These are phyloP conservation scores for Hyalella azteca DNA, from an alignment of 2,888 invertebrate genomes.

Conservation along the genomic window DNA sequence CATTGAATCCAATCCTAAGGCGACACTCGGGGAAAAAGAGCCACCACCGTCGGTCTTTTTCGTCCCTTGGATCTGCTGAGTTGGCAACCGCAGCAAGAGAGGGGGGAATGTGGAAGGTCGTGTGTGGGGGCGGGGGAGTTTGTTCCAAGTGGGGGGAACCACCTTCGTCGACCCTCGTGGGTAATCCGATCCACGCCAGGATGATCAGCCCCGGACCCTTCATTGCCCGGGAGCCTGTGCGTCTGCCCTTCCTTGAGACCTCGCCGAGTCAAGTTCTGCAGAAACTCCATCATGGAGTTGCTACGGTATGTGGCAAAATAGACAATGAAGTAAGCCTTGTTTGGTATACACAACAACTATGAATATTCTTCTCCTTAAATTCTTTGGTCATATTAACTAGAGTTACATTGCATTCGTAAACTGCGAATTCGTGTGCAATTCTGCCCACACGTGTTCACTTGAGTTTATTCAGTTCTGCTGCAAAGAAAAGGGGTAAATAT, in stretches of 20 bases:
- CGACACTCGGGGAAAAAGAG: slow-evolving; percentile 63
- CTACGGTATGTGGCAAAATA: not conserved
- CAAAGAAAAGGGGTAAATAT: no score
- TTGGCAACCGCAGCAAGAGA: slow-evolving; percentile 4
- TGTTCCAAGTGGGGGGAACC: not conserved
- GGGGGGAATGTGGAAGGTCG: slow-evolving; percentile 47
- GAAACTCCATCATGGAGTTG: slow-evolving; percentile 41
- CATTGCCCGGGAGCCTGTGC: slow-evolving; percentile 45
- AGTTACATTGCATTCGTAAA: no score
- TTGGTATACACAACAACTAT: no score
- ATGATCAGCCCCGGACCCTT: slow-evolving; percentile 55
- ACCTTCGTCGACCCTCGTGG: not conserved
- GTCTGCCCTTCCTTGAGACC: slow-evolving; percentile 56
- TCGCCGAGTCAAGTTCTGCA: slow-evolving; percentile 55
- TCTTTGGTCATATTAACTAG: no score
- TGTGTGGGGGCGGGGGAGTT: slow-evolving; percentile 28
- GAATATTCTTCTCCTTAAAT: no score
- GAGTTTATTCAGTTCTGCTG: no score
- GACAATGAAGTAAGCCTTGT: no score
- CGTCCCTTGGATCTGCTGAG: not conserved
- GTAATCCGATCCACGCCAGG: slow-evolving; percentile 39
- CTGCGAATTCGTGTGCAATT: no score
- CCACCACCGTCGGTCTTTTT: slow-evolving; percentile 66
- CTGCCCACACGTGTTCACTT: no score
- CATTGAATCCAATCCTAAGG: slow-evolving; percentile 63